phyloP scores from a whole-genome alignment of 2,113 vertebrate species.

The Aspidoscelis tigris region DNA sequence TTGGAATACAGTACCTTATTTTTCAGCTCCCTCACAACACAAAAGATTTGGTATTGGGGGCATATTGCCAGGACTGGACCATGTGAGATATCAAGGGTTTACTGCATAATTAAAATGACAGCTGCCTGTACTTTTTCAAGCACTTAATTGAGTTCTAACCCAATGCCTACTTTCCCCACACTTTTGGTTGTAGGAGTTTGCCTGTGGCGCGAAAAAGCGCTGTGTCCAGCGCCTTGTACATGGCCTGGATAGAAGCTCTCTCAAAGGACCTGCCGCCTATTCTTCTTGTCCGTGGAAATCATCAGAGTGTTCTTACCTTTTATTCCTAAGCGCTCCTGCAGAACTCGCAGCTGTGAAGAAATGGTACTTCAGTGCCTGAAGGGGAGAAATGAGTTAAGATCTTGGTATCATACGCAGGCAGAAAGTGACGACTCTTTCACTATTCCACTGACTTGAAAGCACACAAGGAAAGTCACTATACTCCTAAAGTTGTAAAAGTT shows the following conservation, averaged over 20 bases:
- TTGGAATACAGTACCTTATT: no score
- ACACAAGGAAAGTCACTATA: conserved; percentile 79
- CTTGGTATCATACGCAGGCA: conserved; percentile 70
- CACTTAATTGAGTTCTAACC: background rate
- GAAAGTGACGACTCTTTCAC: conserved; percentile 80
- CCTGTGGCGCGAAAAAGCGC: conserved; percentile 94
- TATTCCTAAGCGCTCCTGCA: conserved; percentile 85
- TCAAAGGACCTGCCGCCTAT: conserved; percentile 94
- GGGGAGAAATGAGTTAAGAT: conserved; percentile 65
- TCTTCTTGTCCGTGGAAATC: conserved; percentile 95
- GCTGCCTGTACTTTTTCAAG: background rate
- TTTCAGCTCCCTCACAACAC: no score
- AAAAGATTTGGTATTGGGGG: no score
- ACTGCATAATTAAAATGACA: background rate
- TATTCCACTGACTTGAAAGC: conserved; percentile 81
- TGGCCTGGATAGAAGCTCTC: conserved; percentile 95
- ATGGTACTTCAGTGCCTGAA: conserved; percentile 74
- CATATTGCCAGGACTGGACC: no score
- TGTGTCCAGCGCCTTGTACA: conserved; percentile 94
- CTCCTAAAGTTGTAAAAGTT: conserved; percentile 73
- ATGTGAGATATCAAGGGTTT: no score
- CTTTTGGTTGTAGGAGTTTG: conserved; percentile 85
- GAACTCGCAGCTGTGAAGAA: conserved; percentile 51
- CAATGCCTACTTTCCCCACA: no score
- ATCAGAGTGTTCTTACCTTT: conserved; percentile 99